Evolutionary conservation across 2,888 invertebrate species (phyloP), one percentile per base, ranked within the genome.

Genomic region (Byasa hedistus): DNA sequence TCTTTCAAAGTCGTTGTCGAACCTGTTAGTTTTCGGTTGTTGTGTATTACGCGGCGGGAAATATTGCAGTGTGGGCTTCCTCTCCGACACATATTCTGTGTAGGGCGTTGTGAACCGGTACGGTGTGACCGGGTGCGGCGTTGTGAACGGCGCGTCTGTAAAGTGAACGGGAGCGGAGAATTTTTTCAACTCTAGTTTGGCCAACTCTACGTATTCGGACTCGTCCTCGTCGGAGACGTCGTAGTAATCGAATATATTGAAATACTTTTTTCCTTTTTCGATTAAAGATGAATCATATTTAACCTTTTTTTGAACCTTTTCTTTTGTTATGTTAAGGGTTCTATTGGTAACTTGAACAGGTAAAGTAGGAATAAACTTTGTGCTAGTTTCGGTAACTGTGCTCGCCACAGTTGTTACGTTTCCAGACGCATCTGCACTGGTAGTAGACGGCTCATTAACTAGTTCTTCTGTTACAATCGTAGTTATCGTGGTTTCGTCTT

Each of bases 131-230:
- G 77, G 69, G 2, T 79, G 73, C 1, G 73, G 69, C 1, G 71
- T 65, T 0, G 70, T 68, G 19, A 68, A 55, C 15, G 71, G 68
- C 23, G 64, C 65, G 32, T 63, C 57, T 10, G 70, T 70, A 8
- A 64, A 61, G 27, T 70, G 69, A 64, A 68, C 63, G 10, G 71
- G 71, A 8, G 69, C 66, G 0, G 83, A 80, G 61, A 76, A 82
- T 72, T 86, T 91, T 66, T 88, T 85, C 19, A 90, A 71, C 70
- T 91, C 90, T 22, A 89, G 76, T 71, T 87, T 86, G 3, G 86
- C 79, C 48, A 84, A 73, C 17, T 80, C 84, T 7, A 82, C 65
- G 66, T 89, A 90, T 66, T 89, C 89, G 3, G 76, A 74, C 39
- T 86, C 85, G 48, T 88, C 85, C 36, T 89, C 87, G 0, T 80